phyloP scores from a whole-genome alignment of 2,797 vertebrate species.

The Trachops cirrhosus region DNA sequence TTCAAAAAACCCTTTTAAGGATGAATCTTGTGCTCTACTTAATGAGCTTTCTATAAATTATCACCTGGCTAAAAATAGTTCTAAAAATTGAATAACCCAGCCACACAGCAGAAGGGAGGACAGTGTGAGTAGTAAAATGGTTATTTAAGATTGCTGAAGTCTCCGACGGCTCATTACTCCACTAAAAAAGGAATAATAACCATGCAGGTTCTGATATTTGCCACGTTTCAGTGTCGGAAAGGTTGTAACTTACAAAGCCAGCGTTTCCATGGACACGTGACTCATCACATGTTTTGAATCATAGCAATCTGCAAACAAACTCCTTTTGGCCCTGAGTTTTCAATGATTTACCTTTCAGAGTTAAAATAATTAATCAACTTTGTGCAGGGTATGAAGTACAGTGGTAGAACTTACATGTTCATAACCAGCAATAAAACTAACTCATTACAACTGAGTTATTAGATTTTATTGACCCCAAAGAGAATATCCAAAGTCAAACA shows the following conservation, averaged over 20 bases:
- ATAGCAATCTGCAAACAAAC: slow-evolving; percentile 1
- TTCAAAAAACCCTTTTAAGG: neutral
- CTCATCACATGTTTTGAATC: slow-evolving; percentile 54
- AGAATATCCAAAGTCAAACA: neutral
- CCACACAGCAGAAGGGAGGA: neutral
- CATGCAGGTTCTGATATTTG: slow-evolving; percentile 9
- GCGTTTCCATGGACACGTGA: slow-evolving; percentile 37
- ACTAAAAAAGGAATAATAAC: neutral
- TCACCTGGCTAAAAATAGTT: slow-evolving; percentile 42
- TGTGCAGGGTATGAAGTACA: neutral
- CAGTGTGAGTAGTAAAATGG: neutral
- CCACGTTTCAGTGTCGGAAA: slow-evolving; percentile 44
- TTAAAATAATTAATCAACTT: slow-evolving; percentile 42
- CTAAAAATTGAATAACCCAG: neutral
- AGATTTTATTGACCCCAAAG: neutral
- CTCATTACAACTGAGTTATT: neutral
- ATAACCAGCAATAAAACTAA: slow-evolving; percentile 27
- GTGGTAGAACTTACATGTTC: neutral
- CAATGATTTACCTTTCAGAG: slow-evolving; percentile 36
- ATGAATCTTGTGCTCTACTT: neutral
- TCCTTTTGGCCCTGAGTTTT: slow-evolving; percentile 4
- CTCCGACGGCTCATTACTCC: slow-evolving; percentile 3
- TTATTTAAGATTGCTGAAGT: slow-evolving; percentile 44
- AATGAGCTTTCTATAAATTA: slow-evolving; percentile 23
- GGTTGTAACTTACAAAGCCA: slow-evolving; percentile 25